phyloP scores from a whole-genome alignment of 92 coral and sea anemone genomes.

The Chrysogorgia sp. region DNA sequence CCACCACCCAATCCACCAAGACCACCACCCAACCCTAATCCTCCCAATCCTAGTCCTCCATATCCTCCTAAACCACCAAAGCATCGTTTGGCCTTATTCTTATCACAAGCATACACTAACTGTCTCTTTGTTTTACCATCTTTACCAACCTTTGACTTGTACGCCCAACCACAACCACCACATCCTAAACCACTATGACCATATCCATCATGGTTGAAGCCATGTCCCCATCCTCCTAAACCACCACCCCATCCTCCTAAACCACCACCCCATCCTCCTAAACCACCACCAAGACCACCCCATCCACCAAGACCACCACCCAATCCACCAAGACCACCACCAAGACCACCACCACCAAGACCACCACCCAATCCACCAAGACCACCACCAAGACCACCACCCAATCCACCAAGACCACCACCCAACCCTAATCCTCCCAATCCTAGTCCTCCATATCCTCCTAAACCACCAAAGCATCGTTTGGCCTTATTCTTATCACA shows the following conservation, averaged over 20 bases:
- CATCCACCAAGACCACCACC: constrained; percentile 58
- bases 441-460: constrained; percentile 39
- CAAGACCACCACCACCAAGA: constrained; percentile 30
- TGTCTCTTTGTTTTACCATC: constrained; percentile 27
- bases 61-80: constrained; percentile 16
- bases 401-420: background rate
- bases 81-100: constrained; percentile 14
- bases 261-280: constrained; percentile 50
- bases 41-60: constrained; percentile 8
- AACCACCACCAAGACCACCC: constrained; percentile 69
- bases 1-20: background rate
- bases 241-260: constrained; percentile 52
- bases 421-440: background rate
- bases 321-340: constrained; percentile 52
- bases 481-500: constrained; percentile 3
- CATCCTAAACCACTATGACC: constrained; percentile 31
- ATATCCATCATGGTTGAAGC: too few relatives aligned
- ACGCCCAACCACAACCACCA: constrained; percentile 50
- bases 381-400: background rate
- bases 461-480: constrained; percentile 25
- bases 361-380: constrained; percentile 19
- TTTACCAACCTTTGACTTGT: constrained; percentile 13
- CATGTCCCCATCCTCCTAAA: too few relatives aligned
- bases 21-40: constrained; percentile 11
- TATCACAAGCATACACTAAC: constrained; percentile 30